phyloP scores from a whole-genome alignment of 1,140 invertebrate genomes.

The Elymnias hypermnestra region DNA sequence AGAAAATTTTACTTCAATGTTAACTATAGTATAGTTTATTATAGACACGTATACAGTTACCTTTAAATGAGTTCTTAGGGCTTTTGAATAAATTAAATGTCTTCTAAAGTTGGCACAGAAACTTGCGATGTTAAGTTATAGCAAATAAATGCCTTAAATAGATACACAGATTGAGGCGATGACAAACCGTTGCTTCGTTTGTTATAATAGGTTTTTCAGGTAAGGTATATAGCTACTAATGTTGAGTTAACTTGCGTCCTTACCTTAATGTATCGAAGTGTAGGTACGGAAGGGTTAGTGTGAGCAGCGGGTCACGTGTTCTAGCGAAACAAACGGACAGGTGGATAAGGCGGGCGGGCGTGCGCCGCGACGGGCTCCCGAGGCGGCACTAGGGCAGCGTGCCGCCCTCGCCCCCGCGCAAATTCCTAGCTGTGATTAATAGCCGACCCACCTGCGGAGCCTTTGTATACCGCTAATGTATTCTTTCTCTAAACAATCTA shows the following conservation, averaged over 20 bases:
- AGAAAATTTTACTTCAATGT: no score
- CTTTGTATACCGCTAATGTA: slow-evolving; percentile 62
- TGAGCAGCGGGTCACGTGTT: slow-evolving; percentile 24
- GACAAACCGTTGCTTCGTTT: neutral
- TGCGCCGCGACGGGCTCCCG: slow-evolving; percentile 40
- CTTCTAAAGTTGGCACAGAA: no score
- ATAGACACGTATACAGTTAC: no score
- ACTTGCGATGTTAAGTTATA: no score
- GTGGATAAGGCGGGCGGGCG: slow-evolving; percentile 34
- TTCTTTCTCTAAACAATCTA: slow-evolving; percentile 56
- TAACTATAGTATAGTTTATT: no score
- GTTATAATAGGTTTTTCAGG: neutral
- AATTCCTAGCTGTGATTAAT: slow-evolving; percentile 65
- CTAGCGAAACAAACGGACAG: slow-evolving; percentile 17
- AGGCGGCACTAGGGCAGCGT: slow-evolving; percentile 59
- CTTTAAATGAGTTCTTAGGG: no score
- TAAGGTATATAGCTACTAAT: neutral
- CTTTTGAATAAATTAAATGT: no score
- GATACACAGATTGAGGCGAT: no score
- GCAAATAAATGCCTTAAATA: no score
- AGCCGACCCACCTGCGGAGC: slow-evolving; percentile 67
- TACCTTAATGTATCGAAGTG: slow-evolving; percentile 27
- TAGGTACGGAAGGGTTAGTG: slow-evolving; percentile 12
- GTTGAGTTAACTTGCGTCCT: slow-evolving; percentile 7
- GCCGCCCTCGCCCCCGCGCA: slow-evolving; percentile 43